Evolutionary conservation across 2,113 vertebrate species (phyloP), one percentile per base, ranked within the genome.

Genomic region (Pachycephala philippinensis): DNA sequence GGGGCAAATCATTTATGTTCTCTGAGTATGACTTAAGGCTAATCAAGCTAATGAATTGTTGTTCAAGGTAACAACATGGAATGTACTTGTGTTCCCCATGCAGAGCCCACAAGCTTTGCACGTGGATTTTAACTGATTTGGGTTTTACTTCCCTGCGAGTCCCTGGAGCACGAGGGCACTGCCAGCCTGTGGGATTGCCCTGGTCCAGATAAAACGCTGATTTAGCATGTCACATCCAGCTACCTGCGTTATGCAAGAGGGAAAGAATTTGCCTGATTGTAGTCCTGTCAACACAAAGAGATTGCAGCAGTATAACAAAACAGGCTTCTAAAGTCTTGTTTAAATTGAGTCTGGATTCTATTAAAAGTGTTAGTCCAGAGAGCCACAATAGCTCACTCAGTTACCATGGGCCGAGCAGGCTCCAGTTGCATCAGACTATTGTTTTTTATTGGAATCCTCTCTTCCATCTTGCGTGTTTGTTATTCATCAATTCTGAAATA

Each of bases 301-400:
- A 78, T 96, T 94, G 90, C 93, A 93, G 71, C 91, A 66, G 44
- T 24, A 0, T 18, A 77, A 50, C 63, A 81, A 81, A 83, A 75
- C 20, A 92, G 68, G 70, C 76, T 94, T 35, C 92, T 75, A 12
- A 92, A 87, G 57, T 60, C 83, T 63, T 64, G 68, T 87, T 95
- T 64, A 82, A 96, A 76, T 90, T 84, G 88, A 47, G 80, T 95
- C 92, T 93, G 95, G 95, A 68, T 96, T 92, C 88, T 75, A 80
- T 96, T 96, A 95, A 86, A 65, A 84, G 39, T 60, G 53, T 86
- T 66, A 39, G 79, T 86, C 50, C 22, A 0, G 22, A 54, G 86
- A 92, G 80, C 83, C 86, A 86, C 95, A 96, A 87, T 85, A 80
- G 91, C 85, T 95, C 70, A 0, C 61, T 52, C 12, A 10, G 60